These are phyloP conservation scores for Bryconaethiops microstoma DNA, from an alignment of 2,797 vertebrate species.

Conservation along the genomic window DNA sequence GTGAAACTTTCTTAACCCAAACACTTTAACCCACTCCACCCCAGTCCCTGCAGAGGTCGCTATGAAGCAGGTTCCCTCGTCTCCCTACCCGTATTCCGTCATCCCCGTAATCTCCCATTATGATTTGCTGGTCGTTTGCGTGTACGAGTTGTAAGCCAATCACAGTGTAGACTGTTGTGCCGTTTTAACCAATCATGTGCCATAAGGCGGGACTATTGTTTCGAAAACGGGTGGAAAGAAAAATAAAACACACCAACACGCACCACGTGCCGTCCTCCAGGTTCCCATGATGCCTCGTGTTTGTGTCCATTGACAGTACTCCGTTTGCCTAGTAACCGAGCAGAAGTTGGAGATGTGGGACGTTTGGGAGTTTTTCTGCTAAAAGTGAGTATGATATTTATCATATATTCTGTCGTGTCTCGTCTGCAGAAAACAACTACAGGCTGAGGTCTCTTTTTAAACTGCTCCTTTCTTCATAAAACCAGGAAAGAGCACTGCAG, in stretches of 20 bases:
- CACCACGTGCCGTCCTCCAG: slow-evolving; percentile 42
- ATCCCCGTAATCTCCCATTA: rapidly evolving
- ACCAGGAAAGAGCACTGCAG: neutral
- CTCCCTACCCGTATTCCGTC: neutral
- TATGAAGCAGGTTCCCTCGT: neutral
- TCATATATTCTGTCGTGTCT: neutral
- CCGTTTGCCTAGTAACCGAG: slow-evolving; percentile 33
- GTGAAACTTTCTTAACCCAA: no score
- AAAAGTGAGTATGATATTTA: slow-evolving; percentile 11
- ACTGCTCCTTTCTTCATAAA: neutral
- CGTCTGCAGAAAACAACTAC: neutral
- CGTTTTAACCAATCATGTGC: neutral
- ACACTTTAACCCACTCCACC: no score
- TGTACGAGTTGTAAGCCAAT: neutral
- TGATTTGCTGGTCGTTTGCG: neutral
- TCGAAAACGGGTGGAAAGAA: neutral
- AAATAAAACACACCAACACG: slow-evolving; percentile 1
- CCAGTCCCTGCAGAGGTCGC: slow-evolving; percentile 49
- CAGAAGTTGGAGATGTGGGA: slow-evolving; percentile 1
- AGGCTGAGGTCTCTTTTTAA: neutral
- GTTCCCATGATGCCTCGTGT: slow-evolving; percentile 55
- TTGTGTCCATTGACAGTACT: slow-evolving; percentile 46
- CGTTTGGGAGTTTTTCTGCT: neutral
- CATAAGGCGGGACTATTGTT: neutral
- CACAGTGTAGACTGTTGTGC: neutral